phyloP scores from a whole-genome alignment of 2,113 vertebrate genomes.

The Panurus biarmicus region DNA sequence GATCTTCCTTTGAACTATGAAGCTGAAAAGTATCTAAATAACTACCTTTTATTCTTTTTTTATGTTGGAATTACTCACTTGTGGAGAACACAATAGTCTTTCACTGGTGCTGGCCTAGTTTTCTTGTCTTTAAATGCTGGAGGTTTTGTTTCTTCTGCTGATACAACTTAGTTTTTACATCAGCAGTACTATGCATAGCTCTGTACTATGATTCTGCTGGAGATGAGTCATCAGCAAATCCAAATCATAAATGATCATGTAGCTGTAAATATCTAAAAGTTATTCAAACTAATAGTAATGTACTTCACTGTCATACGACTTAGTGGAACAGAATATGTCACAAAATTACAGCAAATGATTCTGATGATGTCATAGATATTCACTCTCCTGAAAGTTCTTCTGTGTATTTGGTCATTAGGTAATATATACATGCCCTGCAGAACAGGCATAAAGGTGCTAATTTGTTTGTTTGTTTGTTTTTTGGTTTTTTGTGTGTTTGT shows the following conservation, averaged over 20 bases:
- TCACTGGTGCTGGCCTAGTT: not conserved
- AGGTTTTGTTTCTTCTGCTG: not conserved
- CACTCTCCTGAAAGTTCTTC: not conserved
- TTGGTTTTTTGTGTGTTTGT: too few relatives aligned
- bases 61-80: not conserved
- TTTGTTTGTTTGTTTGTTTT: too few relatives aligned
- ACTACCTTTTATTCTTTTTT: not conserved
- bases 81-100: not conserved
- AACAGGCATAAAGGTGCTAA: not conserved
- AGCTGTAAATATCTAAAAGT: not conserved
- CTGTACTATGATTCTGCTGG: not conserved
- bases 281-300: not conserved
- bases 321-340: not conserved
- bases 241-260: not conserved
- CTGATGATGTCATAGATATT: not conserved
- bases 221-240: slow-evolving; percentile 26
- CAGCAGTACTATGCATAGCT: not conserved
- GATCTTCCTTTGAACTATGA: not conserved
- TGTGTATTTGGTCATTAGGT: not conserved
- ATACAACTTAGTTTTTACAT: not conserved
- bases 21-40: not conserved
- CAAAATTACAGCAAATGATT: not conserved
- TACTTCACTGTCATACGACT: not conserved
- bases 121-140: not conserved
- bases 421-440: not conserved